Evolutionary conservation across 2,797 vertebrate genomes (phyloP), one percentile per base, ranked within the genome.

Genomic region (Falco berigora): DNA sequence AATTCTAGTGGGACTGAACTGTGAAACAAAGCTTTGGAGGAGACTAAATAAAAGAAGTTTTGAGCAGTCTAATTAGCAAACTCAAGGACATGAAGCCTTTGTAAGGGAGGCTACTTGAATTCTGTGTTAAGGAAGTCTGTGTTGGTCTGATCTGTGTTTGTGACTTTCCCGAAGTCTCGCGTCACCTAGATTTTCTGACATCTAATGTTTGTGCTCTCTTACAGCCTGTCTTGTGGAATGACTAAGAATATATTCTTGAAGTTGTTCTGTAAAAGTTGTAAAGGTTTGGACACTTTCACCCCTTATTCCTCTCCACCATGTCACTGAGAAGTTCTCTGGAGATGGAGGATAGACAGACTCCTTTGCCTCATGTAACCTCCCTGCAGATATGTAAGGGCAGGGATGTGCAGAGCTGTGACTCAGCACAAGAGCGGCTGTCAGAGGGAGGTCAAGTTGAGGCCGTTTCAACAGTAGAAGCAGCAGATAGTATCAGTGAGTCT

Each of bases 51-150:
- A 77, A 95, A 83, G 52, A 66, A 15, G 9, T 38, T 94, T 66
- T 74, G 47, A 89, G 59, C 32, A 47, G 66, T 61, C 74, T 44
- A 91, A 76, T 53, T 73, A 34, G 19, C 22, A 66, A 91, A 93
- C 36, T 47, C n/a, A 79, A 82, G 55, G 50, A 85, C 66, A 10
- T 15, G 56, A 73, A 82, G 25, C 6, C 61, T 75, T 82, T 38
- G 66, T 82, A 81, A 88, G 25, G 58, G 18, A 79, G 13, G 49
- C 32, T 56, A 30, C 30, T 34, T 44, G 38, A 78, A 50, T 67
- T 93, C 10, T 76, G 9, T 50, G 92, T 91, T 88, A 84, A 86
- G 66, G 49, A 92, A 81, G 36, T 23, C 15, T 86, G 16, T 64
- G 38, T 72, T 81, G 14, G 27, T 75, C 22, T 84, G 40, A 32